These are phyloP conservation scores for Ramphastos sulfuratus DNA, from an alignment of 2,113 vertebrate genomes.

Conservation along the genomic window DNA sequence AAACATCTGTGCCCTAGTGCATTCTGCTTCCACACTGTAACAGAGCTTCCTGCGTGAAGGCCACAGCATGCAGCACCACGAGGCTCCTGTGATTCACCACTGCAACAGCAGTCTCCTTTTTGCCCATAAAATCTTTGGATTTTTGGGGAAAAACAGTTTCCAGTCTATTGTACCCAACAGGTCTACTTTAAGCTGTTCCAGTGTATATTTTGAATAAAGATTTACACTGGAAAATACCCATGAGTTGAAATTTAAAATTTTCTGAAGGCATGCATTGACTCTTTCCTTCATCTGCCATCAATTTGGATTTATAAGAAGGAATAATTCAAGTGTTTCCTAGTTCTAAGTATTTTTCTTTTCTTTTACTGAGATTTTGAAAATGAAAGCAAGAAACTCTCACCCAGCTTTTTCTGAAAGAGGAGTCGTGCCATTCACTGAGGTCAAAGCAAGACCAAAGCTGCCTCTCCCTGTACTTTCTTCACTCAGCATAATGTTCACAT, in stretches of 20 bases:
- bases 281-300: not conserved
- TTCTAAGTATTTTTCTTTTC: not conserved
- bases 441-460: not conserved
- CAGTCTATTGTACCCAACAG: not conserved
- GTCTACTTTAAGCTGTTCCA: not conserved
- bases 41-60: not conserved
- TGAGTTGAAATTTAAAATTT: not conserved
- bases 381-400: not conserved
- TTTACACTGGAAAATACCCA: not conserved
- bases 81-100: not conserved
- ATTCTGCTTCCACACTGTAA: not conserved
- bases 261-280: not conserved
- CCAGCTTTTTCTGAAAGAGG: not conserved
- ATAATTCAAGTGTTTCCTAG: not conserved
- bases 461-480: not conserved
- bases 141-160: not conserved
- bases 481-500: not conserved
- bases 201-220: not conserved
- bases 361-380: not conserved
- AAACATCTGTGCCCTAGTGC: accelerated
- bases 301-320: not conserved
- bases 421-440: not conserved
- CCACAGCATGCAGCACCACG: accelerated
- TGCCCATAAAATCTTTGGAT: not conserved
- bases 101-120: not conserved